phyloP scores from a whole-genome alignment of 1,140 invertebrate species.

The Dreissena polymorpha region DNA sequence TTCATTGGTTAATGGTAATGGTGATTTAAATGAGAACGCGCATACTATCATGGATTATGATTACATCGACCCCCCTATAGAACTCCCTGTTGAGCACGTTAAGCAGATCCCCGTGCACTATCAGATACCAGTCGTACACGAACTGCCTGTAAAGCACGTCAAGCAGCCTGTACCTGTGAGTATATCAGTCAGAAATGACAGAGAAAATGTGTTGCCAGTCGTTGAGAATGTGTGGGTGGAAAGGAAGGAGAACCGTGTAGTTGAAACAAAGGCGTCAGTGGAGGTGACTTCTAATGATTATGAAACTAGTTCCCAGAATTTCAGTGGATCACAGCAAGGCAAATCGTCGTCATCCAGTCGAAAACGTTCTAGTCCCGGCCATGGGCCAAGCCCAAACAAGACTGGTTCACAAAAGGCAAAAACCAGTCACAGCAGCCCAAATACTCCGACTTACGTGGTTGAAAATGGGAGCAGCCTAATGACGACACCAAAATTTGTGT shows the following conservation, averaged over 20 bases:
- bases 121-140: conserved; percentile 41
- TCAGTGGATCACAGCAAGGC: not conserved
- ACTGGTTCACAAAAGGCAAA: not conserved
- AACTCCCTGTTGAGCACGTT: conserved; percentile 41
- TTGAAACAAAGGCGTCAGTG: conserved; percentile 22
- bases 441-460: conserved; percentile 33
- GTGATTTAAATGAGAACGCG: conserved; percentile 39
- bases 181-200: conserved; percentile 70
- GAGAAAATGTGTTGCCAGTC: conserved; percentile 16
- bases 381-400: not conserved
- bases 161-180: conserved; percentile 60
- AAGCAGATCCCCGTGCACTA: conserved; percentile 43
- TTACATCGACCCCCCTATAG: conserved; percentile 37
- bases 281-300: conserved; percentile 12
- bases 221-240: conserved; percentile 46
- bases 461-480: conserved; percentile 23
- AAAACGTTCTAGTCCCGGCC: conserved; percentile 16
- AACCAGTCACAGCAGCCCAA: conserved; percentile 28
- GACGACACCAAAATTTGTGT: conserved; percentile 42
- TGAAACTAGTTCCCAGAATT: not conserved
- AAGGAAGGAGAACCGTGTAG: conserved; percentile 36
- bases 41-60: conserved; percentile 48
- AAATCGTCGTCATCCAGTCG: not conserved
- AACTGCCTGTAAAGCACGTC: not conserved
- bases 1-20: not conserved